phyloP scores from a whole-genome alignment of 2,888 invertebrate species.

The Sesia bembeciformis region DNA sequence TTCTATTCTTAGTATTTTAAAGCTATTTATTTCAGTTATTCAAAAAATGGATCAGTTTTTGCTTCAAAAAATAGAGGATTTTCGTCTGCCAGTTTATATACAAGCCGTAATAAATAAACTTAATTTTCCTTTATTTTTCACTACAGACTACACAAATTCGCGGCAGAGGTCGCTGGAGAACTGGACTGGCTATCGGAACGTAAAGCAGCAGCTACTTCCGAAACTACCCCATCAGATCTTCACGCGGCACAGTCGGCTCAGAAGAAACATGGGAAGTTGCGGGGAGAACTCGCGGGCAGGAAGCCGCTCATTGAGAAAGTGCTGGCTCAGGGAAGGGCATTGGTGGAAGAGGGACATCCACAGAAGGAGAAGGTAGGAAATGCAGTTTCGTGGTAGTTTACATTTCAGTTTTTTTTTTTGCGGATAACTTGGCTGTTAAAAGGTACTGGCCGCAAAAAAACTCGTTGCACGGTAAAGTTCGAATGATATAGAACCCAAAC shows the following conservation, averaged over 20 bases:
- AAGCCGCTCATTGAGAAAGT: slow-evolving; percentile 89
- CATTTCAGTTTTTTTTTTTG: not conserved
- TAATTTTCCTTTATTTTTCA: not conserved
- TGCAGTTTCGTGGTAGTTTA: not conserved
- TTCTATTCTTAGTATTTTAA: no score
- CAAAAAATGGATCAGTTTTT: no score
- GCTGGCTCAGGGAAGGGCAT: slow-evolving; percentile 82
- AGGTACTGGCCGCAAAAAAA: not conserved
- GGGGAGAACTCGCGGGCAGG: slow-evolving; percentile 91
- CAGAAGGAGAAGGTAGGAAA: slow-evolving; percentile 80
- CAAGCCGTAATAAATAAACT: not conserved
- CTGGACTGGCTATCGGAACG: slow-evolving; percentile 97
- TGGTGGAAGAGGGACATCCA: slow-evolving; percentile 86
- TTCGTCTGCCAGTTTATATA: not conserved
- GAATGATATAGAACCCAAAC: no score
- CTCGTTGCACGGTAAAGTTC: no score
- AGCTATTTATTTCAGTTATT: no score
- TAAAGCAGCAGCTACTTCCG: slow-evolving; percentile 83
- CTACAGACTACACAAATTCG: slow-evolving; percentile 87
- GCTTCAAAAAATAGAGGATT: not conserved
- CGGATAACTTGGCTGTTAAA: not conserved
- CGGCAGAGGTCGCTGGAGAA: slow-evolving; percentile 93
- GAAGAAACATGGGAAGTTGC: slow-evolving; percentile 95
- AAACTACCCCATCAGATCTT: slow-evolving; percentile 84
- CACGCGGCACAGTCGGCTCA: slow-evolving; percentile 94